Evolutionary conservation across 2,797 vertebrate species (phyloP).

Genomic region (Leptatherina wallacei): DNA sequence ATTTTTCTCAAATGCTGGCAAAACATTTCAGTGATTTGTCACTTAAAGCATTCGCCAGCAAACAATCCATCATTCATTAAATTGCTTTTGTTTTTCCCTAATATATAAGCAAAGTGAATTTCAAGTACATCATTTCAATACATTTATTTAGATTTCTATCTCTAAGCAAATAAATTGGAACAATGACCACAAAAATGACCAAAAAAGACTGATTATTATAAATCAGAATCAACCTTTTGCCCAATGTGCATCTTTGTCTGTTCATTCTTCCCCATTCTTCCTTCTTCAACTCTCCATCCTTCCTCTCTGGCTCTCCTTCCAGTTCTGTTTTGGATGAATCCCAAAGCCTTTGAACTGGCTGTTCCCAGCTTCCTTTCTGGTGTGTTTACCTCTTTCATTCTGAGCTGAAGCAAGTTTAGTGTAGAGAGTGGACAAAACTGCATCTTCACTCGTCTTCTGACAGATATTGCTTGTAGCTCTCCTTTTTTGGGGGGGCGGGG

Average conservation of each 20-base stretch:
- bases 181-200: background rate
- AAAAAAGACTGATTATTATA: slow-evolving; percentile 8
- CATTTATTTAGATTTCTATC: background rate
- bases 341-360: slow-evolving; percentile 54
- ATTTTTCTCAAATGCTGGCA: background rate
- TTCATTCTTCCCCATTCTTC: slow-evolving; percentile 37
- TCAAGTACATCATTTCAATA: background rate
- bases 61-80: background rate
- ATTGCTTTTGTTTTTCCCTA: background rate
- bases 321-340: slow-evolving; percentile 49
- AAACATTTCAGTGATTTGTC: background rate
- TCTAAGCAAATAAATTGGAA: background rate
- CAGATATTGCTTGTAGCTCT: slow-evolving; percentile 61
- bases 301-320: slow-evolving; percentile 42
- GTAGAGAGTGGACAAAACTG: slow-evolving; percentile 52
- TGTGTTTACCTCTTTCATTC: slow-evolving; percentile 50
- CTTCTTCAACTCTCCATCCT: slow-evolving; percentile 34
- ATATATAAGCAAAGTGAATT: background rate
- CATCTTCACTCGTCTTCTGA: slow-evolving; percentile 57
- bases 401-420: slow-evolving; percentile 45
- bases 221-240: slow-evolving; percentile 24
- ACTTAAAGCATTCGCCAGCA: too few species aligned
- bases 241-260: slow-evolving; percentile 38
- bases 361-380: slow-evolving; percentile 45
- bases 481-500: slow-evolving; percentile 55